Evolutionary conservation across 2,888 invertebrate species (phyloP).

Genomic region (Gryllus longicercus): DNA sequence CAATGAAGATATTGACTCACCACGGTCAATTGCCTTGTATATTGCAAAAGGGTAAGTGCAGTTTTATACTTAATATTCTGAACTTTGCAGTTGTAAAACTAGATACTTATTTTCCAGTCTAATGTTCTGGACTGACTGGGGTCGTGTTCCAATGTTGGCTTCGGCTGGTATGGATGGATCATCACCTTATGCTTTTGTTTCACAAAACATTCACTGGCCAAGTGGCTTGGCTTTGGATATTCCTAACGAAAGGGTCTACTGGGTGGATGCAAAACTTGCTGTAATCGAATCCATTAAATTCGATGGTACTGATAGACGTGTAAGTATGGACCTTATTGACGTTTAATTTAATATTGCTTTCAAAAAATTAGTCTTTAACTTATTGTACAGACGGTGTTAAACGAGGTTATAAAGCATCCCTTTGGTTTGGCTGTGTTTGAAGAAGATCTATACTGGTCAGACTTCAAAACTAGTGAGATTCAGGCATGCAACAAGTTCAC

Average conservation of each 20-base stretch:
- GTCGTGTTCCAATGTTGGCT: slow-evolving; percentile 67
- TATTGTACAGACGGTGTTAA: slow-evolving; percentile 47
- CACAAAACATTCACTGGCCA: slow-evolving; percentile 68
- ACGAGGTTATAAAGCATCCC: slow-evolving; percentile 71
- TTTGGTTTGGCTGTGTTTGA: slow-evolving; percentile 84
- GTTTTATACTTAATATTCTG: background rate
- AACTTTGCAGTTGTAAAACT: background rate
- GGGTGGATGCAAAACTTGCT: slow-evolving; percentile 74
- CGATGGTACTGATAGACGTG: slow-evolving; percentile 64
- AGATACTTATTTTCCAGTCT: slow-evolving; percentile 52
- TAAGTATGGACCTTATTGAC: slow-evolving; percentile 42
- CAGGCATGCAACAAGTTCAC: slow-evolving; percentile 74
- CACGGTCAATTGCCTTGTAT: slow-evolving; percentile 67
- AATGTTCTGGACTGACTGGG: slow-evolving; percentile 94
- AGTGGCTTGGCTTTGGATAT: slow-evolving; percentile 83
- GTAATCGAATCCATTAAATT: slow-evolving; percentile 63
- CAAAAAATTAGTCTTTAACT: background rate
- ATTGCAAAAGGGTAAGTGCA: slow-evolving; percentile 61
- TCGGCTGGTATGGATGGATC: slow-evolving; percentile 83
- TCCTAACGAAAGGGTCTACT: slow-evolving; percentile 76
- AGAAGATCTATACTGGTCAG: slow-evolving; percentile 85
- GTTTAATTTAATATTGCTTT: background rate
- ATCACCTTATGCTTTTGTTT: slow-evolving; percentile 58
- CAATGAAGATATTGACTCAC: slow-evolving; percentile 59
- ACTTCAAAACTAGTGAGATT: slow-evolving; percentile 74